Conservation (phyloP, 2,113 vertebrate species). For the Calyptomena viridis region DNA sequence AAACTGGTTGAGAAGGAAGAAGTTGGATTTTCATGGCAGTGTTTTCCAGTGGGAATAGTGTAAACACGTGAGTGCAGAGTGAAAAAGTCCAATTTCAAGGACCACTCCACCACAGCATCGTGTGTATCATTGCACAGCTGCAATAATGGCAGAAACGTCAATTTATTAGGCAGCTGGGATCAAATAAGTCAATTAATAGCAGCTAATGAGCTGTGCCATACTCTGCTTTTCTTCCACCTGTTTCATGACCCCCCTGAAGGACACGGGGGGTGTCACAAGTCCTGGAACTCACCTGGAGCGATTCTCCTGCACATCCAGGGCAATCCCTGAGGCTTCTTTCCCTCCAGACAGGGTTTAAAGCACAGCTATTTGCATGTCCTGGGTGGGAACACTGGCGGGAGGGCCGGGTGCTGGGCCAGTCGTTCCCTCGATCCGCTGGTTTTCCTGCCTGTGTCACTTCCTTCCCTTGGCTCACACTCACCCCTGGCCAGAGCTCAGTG, state of each 20-base stretch:
- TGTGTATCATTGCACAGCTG: accelerated
- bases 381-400: too few species aligned
- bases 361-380: accelerated
- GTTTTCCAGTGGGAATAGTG: neutral
- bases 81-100: neutral
- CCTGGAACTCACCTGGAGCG: accelerated
- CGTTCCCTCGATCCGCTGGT: slow-evolving; percentile 68
- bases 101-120: accelerated
- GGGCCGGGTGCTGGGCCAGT: neutral
- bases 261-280: too few species aligned
- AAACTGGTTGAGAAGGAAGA: neutral
- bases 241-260: accelerated
- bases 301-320: accelerated
- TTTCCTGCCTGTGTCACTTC: slow-evolving; percentile 81
- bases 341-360: neutral
- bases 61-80: neutral
- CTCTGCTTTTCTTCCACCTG: neutral
- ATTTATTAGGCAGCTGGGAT: neutral
- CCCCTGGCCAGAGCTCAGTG: neutral
- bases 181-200: accelerated
- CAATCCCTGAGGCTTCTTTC: accelerated
- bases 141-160: neutral
- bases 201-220: accelerated
- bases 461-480: slow-evolving; percentile 74
- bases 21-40: neutral